Evolutionary conservation across 2,113 vertebrate genomes (phyloP).

Genomic region (Anarrhichthys ocellatus): DNA sequence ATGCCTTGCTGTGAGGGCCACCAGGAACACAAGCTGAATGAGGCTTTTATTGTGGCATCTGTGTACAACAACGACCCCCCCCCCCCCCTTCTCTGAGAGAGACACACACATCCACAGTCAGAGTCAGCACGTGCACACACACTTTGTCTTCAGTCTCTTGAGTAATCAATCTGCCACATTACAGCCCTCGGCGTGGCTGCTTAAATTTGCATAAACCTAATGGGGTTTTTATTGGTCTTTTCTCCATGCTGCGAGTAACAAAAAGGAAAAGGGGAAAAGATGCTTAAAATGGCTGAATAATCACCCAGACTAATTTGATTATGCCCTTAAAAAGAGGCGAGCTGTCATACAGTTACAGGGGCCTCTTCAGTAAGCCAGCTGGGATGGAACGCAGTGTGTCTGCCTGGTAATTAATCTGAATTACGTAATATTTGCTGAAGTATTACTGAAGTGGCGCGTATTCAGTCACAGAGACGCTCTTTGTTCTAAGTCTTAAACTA

Average conservation of each 20-base stretch:
- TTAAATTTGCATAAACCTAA: conserved; percentile 83
- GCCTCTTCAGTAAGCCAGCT: conserved; percentile 65
- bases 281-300: conserved; percentile 77
- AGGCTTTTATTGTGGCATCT: conserved; percentile 83
- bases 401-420: conserved; percentile 72
- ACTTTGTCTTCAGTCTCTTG: conserved; percentile 68
- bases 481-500: conserved; percentile 48
- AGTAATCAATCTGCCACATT: conserved; percentile 80
- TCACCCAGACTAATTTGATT: conserved; percentile 78
- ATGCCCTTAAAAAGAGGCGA: conserved; percentile 68
- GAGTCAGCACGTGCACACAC: conserved; percentile 65
- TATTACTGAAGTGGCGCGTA: conserved; percentile 45
- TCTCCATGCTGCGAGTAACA: conserved; percentile 58
- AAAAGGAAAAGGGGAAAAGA: conserved; percentile 61
- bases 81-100: conserved; percentile 5
- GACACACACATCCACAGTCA: conserved; percentile 52
- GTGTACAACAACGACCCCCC: conserved; percentile 67
- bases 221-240: conserved; percentile 80
- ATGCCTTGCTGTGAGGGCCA: conserved; percentile 79
- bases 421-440: conserved; percentile 64
- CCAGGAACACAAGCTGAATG: conserved; percentile 76
- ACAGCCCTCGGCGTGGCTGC: conserved; percentile 60
- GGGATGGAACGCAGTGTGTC: conserved; percentile 43
- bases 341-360: conserved; percentile 71
- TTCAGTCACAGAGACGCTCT: conserved; percentile 41